Base-by-base conservation (phyloP, 1,140 invertebrate genomes). In the Mactra quadrangularis region DNA sequence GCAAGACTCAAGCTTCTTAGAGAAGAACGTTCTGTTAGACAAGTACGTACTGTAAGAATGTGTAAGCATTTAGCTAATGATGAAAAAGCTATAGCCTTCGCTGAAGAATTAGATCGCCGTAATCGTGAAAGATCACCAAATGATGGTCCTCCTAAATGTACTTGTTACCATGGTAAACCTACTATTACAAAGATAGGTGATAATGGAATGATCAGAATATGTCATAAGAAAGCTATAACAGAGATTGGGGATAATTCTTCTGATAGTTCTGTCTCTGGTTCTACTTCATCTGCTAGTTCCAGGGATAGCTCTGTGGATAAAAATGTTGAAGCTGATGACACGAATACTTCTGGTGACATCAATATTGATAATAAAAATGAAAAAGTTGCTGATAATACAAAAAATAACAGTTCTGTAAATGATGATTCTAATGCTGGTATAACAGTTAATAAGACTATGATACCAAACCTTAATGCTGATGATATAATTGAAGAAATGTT, bases 271-370 rank as follows among this genome's bases (percentile, higher is more conserved):
- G 15, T 6, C 22, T 33, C 27, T n/a, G 47, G 3, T 68, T 7
- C 22, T 7, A 66, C 19, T 66, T 38, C 9, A 45, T 47, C 45
- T 13, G 17, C 6, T 41, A 15, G 0, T 4, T 68, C 45, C 1
- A 68, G 22, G 29, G 45, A 68, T 22, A 47, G 64, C 45, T 68
- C 64, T 27, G 60, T 45, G 29, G 60, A 64, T 22, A 64, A 64
- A n/a, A 35, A 41, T 38, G 27, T 60, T 31, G 57, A 17, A 7
- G 15, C 3, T 33, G 17, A 27, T 11, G 38, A 41, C 6, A 15
- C 15, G 6, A 41, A 15, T 41, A 41, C 38, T 41, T 15, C 38
- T 41, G 6, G 6, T 41, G 38, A n/a, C n/a, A n/a, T 41, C 15
- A 41, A 41, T 7, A 15, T 41, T 7, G 38, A 41, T 6, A 15